Conservation (phyloP, 1,140 invertebrate species). For the Stratiolaelaps scimitus region DNA sequence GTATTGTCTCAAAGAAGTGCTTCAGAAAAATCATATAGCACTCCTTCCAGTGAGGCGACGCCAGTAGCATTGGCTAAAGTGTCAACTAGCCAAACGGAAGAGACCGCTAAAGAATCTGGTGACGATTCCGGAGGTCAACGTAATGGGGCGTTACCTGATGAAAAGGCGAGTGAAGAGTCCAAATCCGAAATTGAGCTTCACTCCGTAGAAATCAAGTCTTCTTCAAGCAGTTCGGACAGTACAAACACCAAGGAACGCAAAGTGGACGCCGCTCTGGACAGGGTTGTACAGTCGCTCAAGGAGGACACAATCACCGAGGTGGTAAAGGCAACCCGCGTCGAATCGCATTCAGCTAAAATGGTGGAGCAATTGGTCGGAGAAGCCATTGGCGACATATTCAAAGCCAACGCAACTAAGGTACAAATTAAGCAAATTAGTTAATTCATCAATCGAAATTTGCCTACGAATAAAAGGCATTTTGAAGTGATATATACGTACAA, state of each 20-base stretch:
- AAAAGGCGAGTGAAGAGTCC: not conserved
- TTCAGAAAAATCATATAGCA: not conserved
- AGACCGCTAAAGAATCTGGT: not conserved
- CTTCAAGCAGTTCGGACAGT: not conserved
- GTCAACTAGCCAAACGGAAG: not conserved
- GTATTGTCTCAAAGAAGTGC: not conserved
- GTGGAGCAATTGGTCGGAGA: slow-evolving; percentile 13
- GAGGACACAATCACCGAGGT: slow-evolving; percentile 8
- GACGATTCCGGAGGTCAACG: no score
- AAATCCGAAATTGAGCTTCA: not conserved
- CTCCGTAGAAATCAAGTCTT: not conserved
- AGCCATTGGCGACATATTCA: slow-evolving; percentile 2
- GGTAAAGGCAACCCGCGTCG: not conserved
- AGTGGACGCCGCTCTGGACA: not conserved
- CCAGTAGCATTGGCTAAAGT: no score
- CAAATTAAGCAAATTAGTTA: not conserved
- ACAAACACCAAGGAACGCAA: slow-evolving; percentile 6
- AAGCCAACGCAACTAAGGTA: slow-evolving; percentile 6
- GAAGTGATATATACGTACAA: no score
- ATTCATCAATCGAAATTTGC: no score
- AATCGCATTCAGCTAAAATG: not conserved
- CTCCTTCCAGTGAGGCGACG: not conserved
- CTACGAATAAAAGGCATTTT: no score
- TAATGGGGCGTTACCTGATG: not conserved
- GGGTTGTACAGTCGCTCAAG: not conserved